Percentiles rank a stretch among this genome's conserved stretches.
Evolutionary conservation across 2,888 invertebrate genomes (phyloP).

Genomic region (Rhodophaea formosa): DNA sequence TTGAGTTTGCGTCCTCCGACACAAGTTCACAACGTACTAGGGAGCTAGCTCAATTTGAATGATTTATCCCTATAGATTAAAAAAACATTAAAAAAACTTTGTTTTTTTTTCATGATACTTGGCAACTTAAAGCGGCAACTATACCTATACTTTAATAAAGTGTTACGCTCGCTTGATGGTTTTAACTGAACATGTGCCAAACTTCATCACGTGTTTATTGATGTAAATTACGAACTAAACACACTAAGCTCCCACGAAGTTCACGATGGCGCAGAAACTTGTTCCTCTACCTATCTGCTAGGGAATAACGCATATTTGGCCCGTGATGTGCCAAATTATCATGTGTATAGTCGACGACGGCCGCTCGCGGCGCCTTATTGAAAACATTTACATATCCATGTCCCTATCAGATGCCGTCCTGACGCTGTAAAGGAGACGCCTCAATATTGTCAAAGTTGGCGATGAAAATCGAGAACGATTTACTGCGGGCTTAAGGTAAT

Average conservation of each 20-base stretch:
- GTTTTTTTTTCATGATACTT: too few relatives aligned
- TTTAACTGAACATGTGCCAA: background rate
- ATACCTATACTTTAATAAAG: too few relatives aligned
- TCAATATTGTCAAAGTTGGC: slow-evolving; percentile 52
- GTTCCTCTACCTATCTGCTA: slow-evolving; percentile 23
- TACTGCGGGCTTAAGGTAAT: slow-evolving; percentile 57
- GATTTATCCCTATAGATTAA: too few relatives aligned
- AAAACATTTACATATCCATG: slow-evolving; percentile 75
- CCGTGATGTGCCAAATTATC: slow-evolving; percentile 40
- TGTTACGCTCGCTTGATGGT: too few relatives aligned
- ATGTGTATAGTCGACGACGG: slow-evolving; percentile 44
- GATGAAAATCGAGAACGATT: slow-evolving; percentile 52
- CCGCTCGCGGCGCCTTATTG: slow-evolving; percentile 54
- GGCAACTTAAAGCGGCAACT: too few relatives aligned
- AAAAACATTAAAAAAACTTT: too few relatives aligned
- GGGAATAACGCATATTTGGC: slow-evolving; percentile 16
- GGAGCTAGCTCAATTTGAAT: too few relatives aligned
- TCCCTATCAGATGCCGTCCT: slow-evolving; percentile 37
- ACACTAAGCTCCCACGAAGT: slow-evolving; percentile 22
- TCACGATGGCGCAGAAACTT: slow-evolving; percentile 19
- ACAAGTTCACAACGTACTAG: too few relatives aligned
- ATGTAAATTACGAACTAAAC: slow-evolving; percentile 16
- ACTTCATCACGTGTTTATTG: slow-evolving; percentile 13
- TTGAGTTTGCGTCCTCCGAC: too few relatives aligned
- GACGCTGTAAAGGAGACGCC: slow-evolving; percentile 1